Conservation (phyloP, 2,113 vertebrate genomes). For the Chitala chitala region DNA sequence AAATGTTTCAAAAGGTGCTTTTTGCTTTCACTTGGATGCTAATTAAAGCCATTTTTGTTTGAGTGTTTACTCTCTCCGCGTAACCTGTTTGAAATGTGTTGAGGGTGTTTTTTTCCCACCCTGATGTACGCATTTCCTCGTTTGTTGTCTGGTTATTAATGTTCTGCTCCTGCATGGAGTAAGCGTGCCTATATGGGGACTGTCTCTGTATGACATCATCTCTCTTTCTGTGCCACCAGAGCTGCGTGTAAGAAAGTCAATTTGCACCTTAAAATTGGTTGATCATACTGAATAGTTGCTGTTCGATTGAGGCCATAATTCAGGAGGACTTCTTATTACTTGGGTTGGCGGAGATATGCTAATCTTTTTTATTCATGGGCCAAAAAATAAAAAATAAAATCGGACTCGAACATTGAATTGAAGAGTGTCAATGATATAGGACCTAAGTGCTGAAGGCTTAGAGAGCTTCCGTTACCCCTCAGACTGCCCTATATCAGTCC, state of each 20-base stretch:
- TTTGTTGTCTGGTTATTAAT: slow-evolving; percentile 45
- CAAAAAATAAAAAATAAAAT: slow-evolving; percentile 26
- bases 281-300: slow-evolving; percentile 44
- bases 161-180: too few species aligned
- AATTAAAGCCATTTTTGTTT: slow-evolving; percentile 55
- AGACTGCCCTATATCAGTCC: slow-evolving; percentile 30
- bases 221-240: slow-evolving; percentile 35
- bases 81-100: slow-evolving; percentile 17
- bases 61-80: slow-evolving; percentile 43
- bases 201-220: slow-evolving; percentile 44
- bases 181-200: too few species aligned
- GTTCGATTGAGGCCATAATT: slow-evolving; percentile 42
- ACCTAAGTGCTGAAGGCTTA: neutral
- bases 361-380: slow-evolving; percentile 34
- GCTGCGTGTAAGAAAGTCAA: slow-evolving; percentile 37
- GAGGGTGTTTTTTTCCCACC: slow-evolving; percentile 41
- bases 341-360: slow-evolving; percentile 41
- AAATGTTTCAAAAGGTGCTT: slow-evolving; percentile 44
- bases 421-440: slow-evolving; percentile 27
- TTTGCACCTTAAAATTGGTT: slow-evolving; percentile 48
- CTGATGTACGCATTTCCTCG: slow-evolving; percentile 32
- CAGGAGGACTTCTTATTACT: slow-evolving; percentile 46
- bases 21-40: slow-evolving; percentile 47
- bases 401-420: slow-evolving; percentile 21
- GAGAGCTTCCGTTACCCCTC: neutral